These are phyloP conservation scores for Mesoligia furuncula DNA, from an alignment of 2,888 invertebrate genomes.

Conservation along the genomic window DNA sequence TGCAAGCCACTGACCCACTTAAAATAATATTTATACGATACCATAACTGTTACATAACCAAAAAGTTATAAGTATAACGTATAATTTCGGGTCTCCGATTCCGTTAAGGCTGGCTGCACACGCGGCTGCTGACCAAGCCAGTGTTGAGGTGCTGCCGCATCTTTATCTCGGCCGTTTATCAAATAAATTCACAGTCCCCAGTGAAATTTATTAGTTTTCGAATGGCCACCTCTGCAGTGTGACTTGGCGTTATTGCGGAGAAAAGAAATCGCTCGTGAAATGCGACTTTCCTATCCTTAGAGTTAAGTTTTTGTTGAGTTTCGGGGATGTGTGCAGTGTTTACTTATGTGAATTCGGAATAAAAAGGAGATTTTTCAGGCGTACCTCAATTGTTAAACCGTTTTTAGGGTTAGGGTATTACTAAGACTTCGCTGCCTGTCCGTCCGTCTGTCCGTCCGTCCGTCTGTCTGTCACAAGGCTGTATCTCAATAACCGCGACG, in stretches of 20 bases:
- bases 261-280: constrained; percentile 74
- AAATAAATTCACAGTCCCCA: constrained; percentile 87
- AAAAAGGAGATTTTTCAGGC: background rate
- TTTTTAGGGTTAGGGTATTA: no score
- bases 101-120: constrained; percentile 61
- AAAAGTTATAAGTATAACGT: constrained; percentile 23
- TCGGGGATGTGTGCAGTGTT: constrained; percentile 44
- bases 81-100: constrained; percentile 30
- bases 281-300: constrained; percentile 72
- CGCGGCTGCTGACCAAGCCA: constrained; percentile 75
- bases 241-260: constrained; percentile 81
- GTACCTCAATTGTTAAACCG: background rate
- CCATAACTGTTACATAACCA: constrained; percentile 12
- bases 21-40: background rate
- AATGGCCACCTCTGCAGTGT: constrained; percentile 83
- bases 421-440: no score
- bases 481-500: no score
- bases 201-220: constrained; percentile 87
- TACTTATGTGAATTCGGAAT: constrained; percentile 22
- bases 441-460: no score
- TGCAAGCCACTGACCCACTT: background rate
- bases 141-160: constrained; percentile 77
- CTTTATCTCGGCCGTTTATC: constrained; percentile 86
- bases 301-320: constrained; percentile 61
- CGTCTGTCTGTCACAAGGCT: no score